These are phyloP conservation scores for Crotalus helleri DNA, from an alignment of 2,113 vertebrate genomes.

Conservation along the genomic window DNA sequence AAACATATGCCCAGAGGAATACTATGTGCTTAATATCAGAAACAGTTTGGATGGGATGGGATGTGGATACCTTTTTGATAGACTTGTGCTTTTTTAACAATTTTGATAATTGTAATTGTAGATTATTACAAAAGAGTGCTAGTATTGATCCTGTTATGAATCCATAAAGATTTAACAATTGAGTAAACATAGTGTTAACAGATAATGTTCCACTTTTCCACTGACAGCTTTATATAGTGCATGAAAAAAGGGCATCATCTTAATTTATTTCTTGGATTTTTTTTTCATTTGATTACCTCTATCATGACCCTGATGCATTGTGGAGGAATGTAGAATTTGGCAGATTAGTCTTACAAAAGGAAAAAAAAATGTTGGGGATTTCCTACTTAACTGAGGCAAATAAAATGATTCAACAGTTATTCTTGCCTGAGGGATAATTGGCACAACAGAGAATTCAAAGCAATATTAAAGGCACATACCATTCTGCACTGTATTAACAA, in stretches of 20 bases:
- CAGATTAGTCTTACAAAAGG: neutral
- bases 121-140: neutral
- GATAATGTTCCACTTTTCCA: neutral
- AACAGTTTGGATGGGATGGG: neutral
- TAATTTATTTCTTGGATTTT: neutral
- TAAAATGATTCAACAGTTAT: neutral
- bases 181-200: neutral
- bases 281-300: neutral
- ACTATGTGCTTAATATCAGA: neutral
- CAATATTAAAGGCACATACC: neutral
- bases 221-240: neutral
- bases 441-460: neutral
- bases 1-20: neutral
- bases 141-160: neutral
- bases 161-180: neutral
- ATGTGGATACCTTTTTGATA: neutral
- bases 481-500: neutral
- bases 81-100: neutral
- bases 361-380: neutral
- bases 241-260: neutral
- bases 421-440: neutral
- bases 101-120: neutral
- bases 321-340: neutral
- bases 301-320: neutral
- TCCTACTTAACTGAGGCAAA: neutral